These are phyloP conservation scores for Gnathonemus echidnorhynchus DNA, from an alignment of 2,113 vertebrate species.

Conservation along the genomic window DNA sequence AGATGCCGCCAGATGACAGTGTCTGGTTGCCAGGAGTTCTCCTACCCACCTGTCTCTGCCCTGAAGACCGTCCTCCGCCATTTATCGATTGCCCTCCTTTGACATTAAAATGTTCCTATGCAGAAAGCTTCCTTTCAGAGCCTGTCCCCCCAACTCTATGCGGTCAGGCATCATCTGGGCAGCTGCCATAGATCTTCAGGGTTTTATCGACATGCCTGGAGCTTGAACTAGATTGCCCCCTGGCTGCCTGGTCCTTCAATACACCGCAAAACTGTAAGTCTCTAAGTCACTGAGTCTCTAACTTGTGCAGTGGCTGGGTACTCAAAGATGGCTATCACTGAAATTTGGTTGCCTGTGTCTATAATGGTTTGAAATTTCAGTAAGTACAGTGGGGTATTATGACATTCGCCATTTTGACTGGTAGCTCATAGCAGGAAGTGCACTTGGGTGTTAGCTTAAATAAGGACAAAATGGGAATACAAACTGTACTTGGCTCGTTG, in stretches of 20 bases:
- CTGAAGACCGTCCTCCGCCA: background rate
- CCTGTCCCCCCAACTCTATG: background rate
- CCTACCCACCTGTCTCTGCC: conserved; percentile 24
- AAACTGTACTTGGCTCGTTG: conserved; percentile 36
- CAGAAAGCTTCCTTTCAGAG: background rate
- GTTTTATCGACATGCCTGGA: background rate
- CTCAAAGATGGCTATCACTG: background rate
- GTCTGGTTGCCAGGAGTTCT: conserved; percentile 19
- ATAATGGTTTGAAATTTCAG: background rate
- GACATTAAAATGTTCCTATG: background rate
- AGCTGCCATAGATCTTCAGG: background rate
- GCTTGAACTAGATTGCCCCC: background rate
- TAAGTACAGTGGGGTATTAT: background rate
- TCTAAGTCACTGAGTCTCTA: background rate
- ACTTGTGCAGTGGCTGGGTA: background rate
- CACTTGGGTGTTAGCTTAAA: background rate
- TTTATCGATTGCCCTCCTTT: conserved; percentile 6
- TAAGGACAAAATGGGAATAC: conserved; percentile 47
- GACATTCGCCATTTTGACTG: background rate
- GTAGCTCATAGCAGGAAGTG: background rate
- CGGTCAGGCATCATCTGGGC: background rate
- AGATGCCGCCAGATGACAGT: conserved; percentile 28
- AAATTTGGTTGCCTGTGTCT: background rate
- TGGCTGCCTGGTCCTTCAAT: background rate
- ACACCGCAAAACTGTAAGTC: background rate